Evolutionary conservation across 2,113 vertebrate genomes (phyloP), one percentile per base, ranked within the genome.

Genomic region (Microtus pennsylvanicus): DNA sequence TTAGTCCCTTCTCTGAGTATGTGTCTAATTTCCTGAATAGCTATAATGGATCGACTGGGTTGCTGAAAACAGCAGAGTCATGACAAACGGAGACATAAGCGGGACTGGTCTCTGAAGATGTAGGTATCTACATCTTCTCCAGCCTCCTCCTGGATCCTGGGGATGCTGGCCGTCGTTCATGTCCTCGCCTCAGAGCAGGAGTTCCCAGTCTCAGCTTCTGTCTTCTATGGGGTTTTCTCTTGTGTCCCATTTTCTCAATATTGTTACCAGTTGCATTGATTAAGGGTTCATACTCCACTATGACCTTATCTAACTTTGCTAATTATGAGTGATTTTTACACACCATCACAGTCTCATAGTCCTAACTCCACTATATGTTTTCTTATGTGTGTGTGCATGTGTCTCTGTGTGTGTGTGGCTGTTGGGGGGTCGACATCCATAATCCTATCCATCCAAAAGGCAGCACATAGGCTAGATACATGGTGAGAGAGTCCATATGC

Each of bases 171-270:
- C 11, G 4, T 50, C 67, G 28, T 76, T 19, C 38, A 30, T 0
- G 0, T 58, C 61, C 45, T 87, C 65, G 42, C n/a, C 22, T 52
- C 81, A n/a, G 9, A 42, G 58, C 12, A 4, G 14, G 5, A 47
- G 7, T 70, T 85, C 17, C n/a, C 21, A 16, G 58, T 5, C 61
- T 87, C 52, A 45, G 28, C 26, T n/a, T 63, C 35, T 30, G 24
- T 70, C 89, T 85, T 80, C 55, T 4, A 0, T 4, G 47, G 58
- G 11, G 1, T 17, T 78, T 90, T 75, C 28, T 24, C 55, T 85
- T 72, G 35, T 69, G 47, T 78, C 26, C 88, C 86, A 10, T 91
- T n/a, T 83, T 89, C 50, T 87, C 82, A 42, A 14, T 38, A 69
- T 17, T 61, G 50, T 74, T 35, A 61, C 2, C 2, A 33, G 42